Base-by-base conservation (phyloP, 2,797 vertebrate species). In the Hippopotamyrus pictus region DNA sequence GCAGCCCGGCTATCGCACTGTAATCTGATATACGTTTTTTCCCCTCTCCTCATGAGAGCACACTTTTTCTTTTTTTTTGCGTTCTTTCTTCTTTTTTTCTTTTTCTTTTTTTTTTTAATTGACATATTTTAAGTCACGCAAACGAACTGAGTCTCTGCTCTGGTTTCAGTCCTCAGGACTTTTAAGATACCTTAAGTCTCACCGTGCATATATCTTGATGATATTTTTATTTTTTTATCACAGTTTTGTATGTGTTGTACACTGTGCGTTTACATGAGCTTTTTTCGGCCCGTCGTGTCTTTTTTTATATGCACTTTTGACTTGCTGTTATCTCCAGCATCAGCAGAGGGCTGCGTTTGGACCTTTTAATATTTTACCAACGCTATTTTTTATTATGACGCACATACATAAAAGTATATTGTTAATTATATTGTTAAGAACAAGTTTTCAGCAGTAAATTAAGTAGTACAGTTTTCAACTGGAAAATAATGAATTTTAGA, bases 21-120 rank as follows among this genome's bases (percentile, higher is more conserved):
- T 90, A 90, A 90, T 90, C 89, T 85, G 89, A 90, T 90, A 90
- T 84, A 88, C n/a, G 46, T 37, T 62, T 88, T 87, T 90, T 88
- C 69, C 84, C 82, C 48, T 90, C 76, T 88, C 76, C 46, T 90
- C 62, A 90, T 83, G 86, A 90, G 89, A 62, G 54, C 86, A 65
- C 3, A 50, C 88, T 84, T 89, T 73, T 88, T 65, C 53, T 29
- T 76, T 48, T n/a, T n/a, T 62, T 59, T n/a, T 22, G 57, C 51
- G 51, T 14, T 53, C 51, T 53, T 53, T 53, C 51, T 7, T n/a
- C 69, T 83, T 89, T 48, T 88, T 87, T 65, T 82, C 5, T 65
- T 65, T 84, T 62, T 50, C 69, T 90, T 62, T 50, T 85, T 90
- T 83, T 65, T 82, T 54, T 41, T 37, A 50, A 86, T 84, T 88